phyloP scores from a whole-genome alignment of 1,140 invertebrate species.

The Aricia agestis region DNA sequence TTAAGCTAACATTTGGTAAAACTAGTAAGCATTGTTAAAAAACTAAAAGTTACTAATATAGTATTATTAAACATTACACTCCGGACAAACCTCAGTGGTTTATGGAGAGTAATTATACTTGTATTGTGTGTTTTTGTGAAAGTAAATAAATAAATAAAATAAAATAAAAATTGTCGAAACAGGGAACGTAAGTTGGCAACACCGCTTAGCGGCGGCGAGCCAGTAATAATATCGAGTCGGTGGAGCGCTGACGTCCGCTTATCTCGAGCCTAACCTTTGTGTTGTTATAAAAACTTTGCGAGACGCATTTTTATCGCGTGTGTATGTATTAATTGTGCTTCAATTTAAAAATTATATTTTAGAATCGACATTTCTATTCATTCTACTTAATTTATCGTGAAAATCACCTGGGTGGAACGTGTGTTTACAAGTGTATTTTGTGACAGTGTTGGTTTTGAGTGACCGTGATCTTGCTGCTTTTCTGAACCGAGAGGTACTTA shows the following conservation, averaged over 20 bases:
- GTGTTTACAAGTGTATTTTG: slow-evolving; percentile 63
- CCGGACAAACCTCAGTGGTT: no score
- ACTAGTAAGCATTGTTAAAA: no score
- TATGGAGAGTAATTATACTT: no score
- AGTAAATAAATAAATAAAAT: no score
- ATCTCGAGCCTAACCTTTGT: slow-evolving; percentile 52
- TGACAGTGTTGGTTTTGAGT: slow-evolving; percentile 44
- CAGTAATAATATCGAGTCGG: slow-evolving; percentile 55
- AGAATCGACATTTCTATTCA: slow-evolving; percentile 24
- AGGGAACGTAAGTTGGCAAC: neutral
- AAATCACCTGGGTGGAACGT: slow-evolving; percentile 5
- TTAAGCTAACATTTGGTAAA: no score
- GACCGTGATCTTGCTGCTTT: slow-evolving; percentile 59
- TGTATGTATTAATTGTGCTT: slow-evolving; percentile 20
- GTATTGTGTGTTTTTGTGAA: no score
- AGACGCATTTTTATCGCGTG: slow-evolving; percentile 29
- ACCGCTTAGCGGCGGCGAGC: neutral
- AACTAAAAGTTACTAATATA: no score
- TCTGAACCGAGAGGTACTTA: slow-evolving; percentile 38
- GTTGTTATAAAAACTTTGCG: slow-evolving; percentile 37
- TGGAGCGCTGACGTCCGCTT: slow-evolving; percentile 38
- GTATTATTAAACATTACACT: no score
- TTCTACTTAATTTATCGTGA: slow-evolving; percentile 7
- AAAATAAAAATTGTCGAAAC: no score
- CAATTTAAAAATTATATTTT: neutral